Percentiles rank a stretch among this genome's conserved stretches.
phyloP scores from a whole-genome alignment of 2,113 vertebrate genomes.

The Myrmecophaga tridactyla region DNA sequence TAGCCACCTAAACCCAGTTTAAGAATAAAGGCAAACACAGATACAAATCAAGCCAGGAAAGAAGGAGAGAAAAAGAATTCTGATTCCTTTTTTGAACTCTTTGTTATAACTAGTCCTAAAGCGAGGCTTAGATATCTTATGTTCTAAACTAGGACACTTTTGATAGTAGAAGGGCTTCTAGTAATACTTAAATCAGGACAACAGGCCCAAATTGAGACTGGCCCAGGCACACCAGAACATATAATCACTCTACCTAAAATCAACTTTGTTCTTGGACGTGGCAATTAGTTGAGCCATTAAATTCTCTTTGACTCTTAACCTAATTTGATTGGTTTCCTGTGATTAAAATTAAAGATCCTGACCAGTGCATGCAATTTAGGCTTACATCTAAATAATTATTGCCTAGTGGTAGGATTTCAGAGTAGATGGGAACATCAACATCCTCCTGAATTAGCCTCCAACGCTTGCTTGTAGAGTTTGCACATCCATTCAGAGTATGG shows the following conservation, averaged over 20 bases:
- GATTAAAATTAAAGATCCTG: not conserved
- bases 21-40: not conserved
- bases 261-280: not conserved
- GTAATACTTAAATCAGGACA: not conserved
- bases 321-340: not conserved
- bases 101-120: constrained; percentile 2
- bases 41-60: not conserved
- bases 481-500: not conserved
- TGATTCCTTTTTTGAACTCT: not conserved
- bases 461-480: not conserved
- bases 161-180: not conserved
- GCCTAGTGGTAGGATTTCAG: not conserved
- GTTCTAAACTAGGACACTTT: not conserved
- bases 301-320: constrained; percentile 36
- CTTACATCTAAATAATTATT: constrained; percentile 29
- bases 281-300: constrained; percentile 8
- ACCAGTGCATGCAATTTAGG: not conserved
- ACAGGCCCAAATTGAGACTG: not conserved
- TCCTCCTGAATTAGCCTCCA: not conserved
- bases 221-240: not conserved
- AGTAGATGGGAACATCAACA: not conserved
- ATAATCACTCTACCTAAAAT: not conserved
- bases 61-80: not conserved
- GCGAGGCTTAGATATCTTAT: not conserved
- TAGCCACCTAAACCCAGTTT: not conserved